phyloP scores from a whole-genome alignment of 30 jellyfish, hydroid and myxozoan genomes.

The Turritopsis rubra region DNA sequence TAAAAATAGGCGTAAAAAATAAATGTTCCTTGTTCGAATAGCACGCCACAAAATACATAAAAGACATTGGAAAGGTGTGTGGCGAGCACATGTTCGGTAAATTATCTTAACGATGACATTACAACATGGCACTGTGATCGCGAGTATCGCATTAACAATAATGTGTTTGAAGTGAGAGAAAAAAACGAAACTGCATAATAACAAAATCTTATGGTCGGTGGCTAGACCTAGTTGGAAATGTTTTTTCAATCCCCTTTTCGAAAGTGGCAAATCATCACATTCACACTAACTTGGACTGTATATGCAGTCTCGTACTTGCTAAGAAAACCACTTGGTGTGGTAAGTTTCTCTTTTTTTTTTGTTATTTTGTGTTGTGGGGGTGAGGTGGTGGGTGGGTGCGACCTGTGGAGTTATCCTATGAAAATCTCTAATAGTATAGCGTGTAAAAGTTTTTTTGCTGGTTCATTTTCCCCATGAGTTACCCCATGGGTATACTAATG shows the following conservation, averaged over 20 bases:
- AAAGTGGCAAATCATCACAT: slow-evolving; percentile 56
- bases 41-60: not conserved
- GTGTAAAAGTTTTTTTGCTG: too few species aligned
- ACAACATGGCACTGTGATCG: not conserved
- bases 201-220: not conserved
- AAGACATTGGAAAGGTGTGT: not conserved
- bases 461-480: too few species aligned
- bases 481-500: too few species aligned
- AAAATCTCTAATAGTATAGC: too few species aligned
- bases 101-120: not conserved
- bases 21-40: not conserved
- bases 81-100: not conserved
- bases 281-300: slow-evolving; percentile 87
- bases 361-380: too few species aligned
- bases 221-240: not conserved
- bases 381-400: too few species aligned
- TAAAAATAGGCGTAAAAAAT: not conserved
- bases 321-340: slow-evolving; percentile 97
- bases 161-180: too few species aligned
- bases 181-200: too few species aligned
- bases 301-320: slow-evolving; percentile 90
- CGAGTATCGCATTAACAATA: too few species aligned
- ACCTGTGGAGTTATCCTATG: too few species aligned
- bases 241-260: slow-evolving; percentile 32
- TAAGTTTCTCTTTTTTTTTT: slow-evolving; percentile 28